phyloP scores from a whole-genome alignment of 2,113 vertebrate genomes.

The Ptychochromis oligacanthus region DNA sequence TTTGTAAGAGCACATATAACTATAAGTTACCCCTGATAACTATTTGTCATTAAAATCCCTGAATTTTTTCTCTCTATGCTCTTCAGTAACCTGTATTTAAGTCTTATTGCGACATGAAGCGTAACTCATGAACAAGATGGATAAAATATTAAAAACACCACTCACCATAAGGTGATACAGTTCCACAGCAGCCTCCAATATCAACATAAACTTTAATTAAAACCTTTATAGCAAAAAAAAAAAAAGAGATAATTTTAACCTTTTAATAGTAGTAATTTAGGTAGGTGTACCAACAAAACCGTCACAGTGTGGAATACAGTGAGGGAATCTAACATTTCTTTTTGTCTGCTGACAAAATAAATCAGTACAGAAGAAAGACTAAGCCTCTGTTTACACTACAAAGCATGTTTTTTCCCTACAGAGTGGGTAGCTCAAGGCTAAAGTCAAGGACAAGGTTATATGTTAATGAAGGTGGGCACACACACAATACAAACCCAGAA shows the following conservation, averaged over 20 bases:
- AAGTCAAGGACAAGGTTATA: conserved; percentile 63
- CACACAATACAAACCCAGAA: background rate
- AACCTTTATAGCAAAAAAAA: background rate
- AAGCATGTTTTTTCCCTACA: background rate
- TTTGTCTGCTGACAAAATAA: conserved; percentile 20
- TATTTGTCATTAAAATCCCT: background rate
- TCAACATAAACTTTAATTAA: background rate
- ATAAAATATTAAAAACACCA: background rate
- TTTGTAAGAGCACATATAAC: background rate
- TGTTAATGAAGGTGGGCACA: conserved; percentile 44
- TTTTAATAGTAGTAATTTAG: background rate
- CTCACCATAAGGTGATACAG: background rate
- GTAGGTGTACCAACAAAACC: background rate
- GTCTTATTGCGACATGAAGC: background rate
- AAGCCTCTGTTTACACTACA: conserved; percentile 29
- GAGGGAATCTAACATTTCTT: background rate
- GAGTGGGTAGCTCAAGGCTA: conserved; percentile 28
- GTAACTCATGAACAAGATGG: background rate
- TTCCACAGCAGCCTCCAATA: background rate
- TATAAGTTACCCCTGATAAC: background rate
- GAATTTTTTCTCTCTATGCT: background rate
- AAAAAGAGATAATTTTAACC: background rate
- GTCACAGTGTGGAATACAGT: background rate
- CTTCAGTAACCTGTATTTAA: background rate
- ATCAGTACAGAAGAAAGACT: conserved; percentile 5